A percentile compares a stretch with the other conserved stretches of the same genome.
phyloP scores from a whole-genome alignment of 2,888 invertebrate species.

The Eugnorisma glareosa region DNA sequence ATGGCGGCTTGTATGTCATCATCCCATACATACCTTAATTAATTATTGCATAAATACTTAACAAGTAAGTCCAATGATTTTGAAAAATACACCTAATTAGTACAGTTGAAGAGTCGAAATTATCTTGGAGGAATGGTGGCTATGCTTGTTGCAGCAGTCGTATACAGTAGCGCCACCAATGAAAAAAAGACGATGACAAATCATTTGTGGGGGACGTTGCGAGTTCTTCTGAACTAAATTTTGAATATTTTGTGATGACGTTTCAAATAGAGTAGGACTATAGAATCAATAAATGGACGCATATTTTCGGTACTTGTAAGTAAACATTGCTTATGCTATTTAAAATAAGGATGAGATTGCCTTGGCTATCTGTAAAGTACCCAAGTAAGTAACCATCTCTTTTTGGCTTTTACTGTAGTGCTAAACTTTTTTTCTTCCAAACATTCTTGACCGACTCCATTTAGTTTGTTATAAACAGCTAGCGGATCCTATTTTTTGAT shows the following conservation, averaged over 20 bases:
- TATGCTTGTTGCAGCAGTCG: constrained; percentile 63
- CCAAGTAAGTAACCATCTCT: neutral
- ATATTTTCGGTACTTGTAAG: neutral
- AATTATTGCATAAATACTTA: constrained; percentile 70
- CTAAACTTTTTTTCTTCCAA: no score
- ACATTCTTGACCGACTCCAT: neutral
- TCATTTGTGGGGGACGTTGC: constrained; percentile 42
- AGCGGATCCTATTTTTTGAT: constrained; percentile 5
- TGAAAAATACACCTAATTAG: constrained; percentile 56
- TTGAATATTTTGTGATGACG: constrained; percentile 24
- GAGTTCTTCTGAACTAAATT: constrained; percentile 65
- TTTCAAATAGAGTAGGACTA: constrained; percentile 9
- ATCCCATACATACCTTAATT: constrained; percentile 61
- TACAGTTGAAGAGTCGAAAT: constrained; percentile 51
- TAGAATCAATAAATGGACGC: constrained; percentile 29
- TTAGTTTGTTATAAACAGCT: neutral
- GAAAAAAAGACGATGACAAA: constrained; percentile 41
- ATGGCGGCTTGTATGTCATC: constrained; percentile 57
- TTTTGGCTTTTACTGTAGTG: neutral
- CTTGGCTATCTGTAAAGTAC: neutral
- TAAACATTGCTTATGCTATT: neutral
- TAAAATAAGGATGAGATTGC: neutral
- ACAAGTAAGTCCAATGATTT: constrained; percentile 60
- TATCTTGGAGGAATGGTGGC: constrained; percentile 62
- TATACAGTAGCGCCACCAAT: constrained; percentile 65